phyloP scores from a whole-genome alignment of 2,113 vertebrate species.

The Cervus canadensis region DNA sequence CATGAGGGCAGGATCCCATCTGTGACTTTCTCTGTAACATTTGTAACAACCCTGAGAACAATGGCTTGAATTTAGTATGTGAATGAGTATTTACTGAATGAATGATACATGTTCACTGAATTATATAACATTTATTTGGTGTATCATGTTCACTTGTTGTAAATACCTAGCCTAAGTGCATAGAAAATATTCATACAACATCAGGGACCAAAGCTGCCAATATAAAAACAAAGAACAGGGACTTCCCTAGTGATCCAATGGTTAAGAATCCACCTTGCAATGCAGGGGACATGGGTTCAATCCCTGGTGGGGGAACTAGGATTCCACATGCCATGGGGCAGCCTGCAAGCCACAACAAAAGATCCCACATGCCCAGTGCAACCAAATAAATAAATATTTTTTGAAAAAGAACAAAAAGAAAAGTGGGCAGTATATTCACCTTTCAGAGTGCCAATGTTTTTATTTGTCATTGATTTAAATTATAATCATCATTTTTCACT shows the following conservation, averaged over 20 bases:
- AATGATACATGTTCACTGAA: constrained; percentile 35
- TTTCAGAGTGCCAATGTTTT: not conserved
- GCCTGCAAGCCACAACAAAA: not conserved
- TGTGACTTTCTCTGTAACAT: constrained; percentile 17
- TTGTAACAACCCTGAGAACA: not conserved
- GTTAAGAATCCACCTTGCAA: not conserved
- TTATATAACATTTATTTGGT: constrained; percentile 22
- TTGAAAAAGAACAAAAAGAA: not conserved
- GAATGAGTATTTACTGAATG: constrained; percentile 42
- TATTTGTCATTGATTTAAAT: constrained; percentile 8
- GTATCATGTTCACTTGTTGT: not conserved
- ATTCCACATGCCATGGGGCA: not conserved
- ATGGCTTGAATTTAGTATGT: constrained; percentile 1
- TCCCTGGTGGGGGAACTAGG: not conserved
- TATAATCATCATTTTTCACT: not conserved
- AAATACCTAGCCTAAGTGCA: not conserved
- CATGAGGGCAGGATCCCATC: not conserved
- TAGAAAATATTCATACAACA: constrained; percentile 25
- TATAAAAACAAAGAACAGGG: not conserved
- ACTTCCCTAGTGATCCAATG: not conserved
- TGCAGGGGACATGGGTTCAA: not conserved
- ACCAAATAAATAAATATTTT: not conserved
- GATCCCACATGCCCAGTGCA: not conserved
- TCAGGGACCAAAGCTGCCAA: not conserved
- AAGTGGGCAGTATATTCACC: not conserved